phyloP scores from a whole-genome alignment of 2,113 vertebrate genomes.

The Agelaius phoeniceus region DNA sequence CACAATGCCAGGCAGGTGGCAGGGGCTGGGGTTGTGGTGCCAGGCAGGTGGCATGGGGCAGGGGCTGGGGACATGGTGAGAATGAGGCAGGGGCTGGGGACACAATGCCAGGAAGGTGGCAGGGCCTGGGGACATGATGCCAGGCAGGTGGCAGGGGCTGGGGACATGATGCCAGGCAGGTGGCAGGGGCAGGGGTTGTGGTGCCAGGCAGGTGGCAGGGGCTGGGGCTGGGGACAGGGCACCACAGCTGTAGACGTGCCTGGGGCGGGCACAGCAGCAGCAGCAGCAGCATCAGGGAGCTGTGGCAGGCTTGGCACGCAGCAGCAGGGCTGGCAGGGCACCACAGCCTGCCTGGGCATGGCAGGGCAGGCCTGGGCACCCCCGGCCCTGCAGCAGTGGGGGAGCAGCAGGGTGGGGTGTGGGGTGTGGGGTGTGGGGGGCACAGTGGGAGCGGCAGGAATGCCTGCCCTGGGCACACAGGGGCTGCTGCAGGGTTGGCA shows the following conservation, averaged over 20 bases:
- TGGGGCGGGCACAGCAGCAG: neutral
- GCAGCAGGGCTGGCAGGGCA: neutral
- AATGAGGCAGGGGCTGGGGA: no score
- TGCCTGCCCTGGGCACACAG: neutral
- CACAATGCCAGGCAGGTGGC: no score
- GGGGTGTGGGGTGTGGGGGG: neutral
- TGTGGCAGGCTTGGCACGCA: neutral
- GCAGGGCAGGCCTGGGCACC: neutral
- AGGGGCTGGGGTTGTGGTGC: no score
- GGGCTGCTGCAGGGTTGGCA: rapidly evolving
- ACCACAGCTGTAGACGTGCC: neutral
- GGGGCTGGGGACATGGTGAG: no score
- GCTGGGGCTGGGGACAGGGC: no score
- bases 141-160: no score
- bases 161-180: no score
- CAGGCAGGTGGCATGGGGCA: no score
- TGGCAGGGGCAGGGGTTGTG: no score
- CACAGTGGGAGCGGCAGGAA: neutral
- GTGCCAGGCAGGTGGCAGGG: no score
- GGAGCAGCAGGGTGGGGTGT: neutral
- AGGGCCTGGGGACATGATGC: no score
- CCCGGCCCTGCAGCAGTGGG: neutral
- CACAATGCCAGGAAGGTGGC: no score
- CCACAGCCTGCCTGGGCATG: neutral
- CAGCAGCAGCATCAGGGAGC: neutral